Percentiles rank a stretch among this genome's conserved stretches.
Evolutionary conservation across 1,140 invertebrate species (phyloP).

Genomic region (Anthonomus grandis): DNA sequence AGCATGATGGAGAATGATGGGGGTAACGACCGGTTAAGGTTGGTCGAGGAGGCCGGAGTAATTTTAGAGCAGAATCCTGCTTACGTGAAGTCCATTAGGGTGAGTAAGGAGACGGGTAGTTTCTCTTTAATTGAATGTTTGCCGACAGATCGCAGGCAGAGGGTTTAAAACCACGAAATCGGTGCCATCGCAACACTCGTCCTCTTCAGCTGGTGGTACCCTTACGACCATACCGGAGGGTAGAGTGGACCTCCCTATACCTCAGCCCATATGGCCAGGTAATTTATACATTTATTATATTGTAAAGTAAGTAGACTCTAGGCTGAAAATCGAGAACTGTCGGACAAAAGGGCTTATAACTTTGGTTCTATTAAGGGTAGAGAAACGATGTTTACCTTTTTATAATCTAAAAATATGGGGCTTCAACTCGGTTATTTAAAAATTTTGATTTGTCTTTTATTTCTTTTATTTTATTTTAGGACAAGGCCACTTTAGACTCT

Average conservation of each 20-base stretch:
- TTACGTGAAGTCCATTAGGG: constrained; percentile 43
- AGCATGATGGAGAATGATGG: constrained; percentile 33
- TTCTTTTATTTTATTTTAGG: too few species aligned
- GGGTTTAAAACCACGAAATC: constrained; percentile 19
- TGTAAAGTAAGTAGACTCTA: background rate
- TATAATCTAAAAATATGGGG: too few species aligned
- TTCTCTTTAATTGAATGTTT: background rate
- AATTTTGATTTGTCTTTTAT: too few species aligned
- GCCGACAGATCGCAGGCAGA: constrained; percentile 17
- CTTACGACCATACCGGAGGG: constrained; percentile 48
- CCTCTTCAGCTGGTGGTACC: constrained; percentile 37
- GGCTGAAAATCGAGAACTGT: background rate
- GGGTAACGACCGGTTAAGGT: constrained; percentile 31
- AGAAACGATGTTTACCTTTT: too few species aligned
- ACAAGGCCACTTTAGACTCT: too few species aligned
- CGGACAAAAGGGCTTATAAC: too few species aligned
- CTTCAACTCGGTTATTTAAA: too few species aligned
- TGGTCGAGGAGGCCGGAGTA: constrained; percentile 33
- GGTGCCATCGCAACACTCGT: constrained; percentile 35
- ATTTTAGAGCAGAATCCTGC: constrained; percentile 43
- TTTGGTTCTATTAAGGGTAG: too few species aligned
- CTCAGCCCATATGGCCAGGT: constrained; percentile 45
- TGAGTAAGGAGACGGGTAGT: background rate
- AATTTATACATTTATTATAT: background rate
- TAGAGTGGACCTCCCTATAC: constrained; percentile 41